phyloP scores from a whole-genome alignment of 1,140 invertebrate species.

The Cheumatopsyche charites region DNA sequence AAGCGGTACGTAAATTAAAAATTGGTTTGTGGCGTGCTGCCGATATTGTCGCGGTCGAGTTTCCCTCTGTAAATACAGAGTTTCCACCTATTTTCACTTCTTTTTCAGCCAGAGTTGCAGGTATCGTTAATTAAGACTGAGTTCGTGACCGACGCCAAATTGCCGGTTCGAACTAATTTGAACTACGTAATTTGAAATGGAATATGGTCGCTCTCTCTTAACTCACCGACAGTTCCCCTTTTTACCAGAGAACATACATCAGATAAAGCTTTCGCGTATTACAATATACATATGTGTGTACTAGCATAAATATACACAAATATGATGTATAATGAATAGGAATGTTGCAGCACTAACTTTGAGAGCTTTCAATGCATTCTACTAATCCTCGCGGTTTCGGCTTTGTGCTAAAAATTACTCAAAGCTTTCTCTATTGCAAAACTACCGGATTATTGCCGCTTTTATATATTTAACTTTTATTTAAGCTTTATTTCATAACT shows the following conservation, averaged over 20 bases:
- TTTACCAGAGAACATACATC: conserved; percentile 27
- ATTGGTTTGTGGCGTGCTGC: conserved; percentile 47
- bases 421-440: background rate
- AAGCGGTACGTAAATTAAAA: conserved; percentile 46
- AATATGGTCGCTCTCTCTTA: conserved; percentile 1
- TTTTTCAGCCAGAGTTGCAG: conserved; percentile 6
- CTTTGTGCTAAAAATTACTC: background rate
- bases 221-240: conserved; percentile 1
- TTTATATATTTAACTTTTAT: no score
- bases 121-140: conserved; percentile 46
- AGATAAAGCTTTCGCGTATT: conserved; percentile 30
- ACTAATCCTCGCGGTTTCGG: background rate
- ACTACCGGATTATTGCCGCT: background rate
- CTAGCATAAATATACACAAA: no score
- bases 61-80: conserved; percentile 40
- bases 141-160: conserved; percentile 45
- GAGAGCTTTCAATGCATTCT: conserved; percentile 8
- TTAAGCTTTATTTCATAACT: no score
- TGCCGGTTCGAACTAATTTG: conserved; percentile 46
- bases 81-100: conserved; percentile 26
- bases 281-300: no score
- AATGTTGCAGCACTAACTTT: background rate
- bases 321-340: no score
- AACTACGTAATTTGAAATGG: conserved; percentile 45
- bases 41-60: conserved; percentile 34